Evolutionary conservation across 2,888 invertebrate genomes (phyloP), one percentile per base, ranked within the genome.

Genomic region (Drosophila incognita): DNA sequence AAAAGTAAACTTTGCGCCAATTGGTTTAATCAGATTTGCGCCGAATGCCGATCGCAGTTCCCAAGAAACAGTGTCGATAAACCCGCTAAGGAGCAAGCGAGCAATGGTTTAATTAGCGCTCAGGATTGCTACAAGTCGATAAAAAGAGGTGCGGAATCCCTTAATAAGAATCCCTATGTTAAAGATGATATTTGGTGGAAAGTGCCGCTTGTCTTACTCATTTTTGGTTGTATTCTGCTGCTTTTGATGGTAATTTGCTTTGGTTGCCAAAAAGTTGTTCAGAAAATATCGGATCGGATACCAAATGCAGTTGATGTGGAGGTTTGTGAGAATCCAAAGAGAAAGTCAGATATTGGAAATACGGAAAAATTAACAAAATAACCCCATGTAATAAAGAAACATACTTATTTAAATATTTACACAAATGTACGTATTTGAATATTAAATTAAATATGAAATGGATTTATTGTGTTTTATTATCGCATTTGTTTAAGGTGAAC

Each of bases 81-180:
- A 31, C 38, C 1, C 11, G 8, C n/a, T 57, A 1, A 21, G 54
- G 0, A 46, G 29, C 0, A 36, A 33, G 6, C 15, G 0, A 4
- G 8, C 2, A 24, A 24, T 8, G 46, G 46, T 0, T 24, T 79
- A 15, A 81, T 83, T n/a, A 83, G 64, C 11, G 65, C 81, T 1
- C 69, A 73, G n/a, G 87, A 83, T 29, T 83, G 83, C n/a, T 86
- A 81, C 27, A 42, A n/a, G 8, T 46, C 74, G 0, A 86, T 83
- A 11, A 88, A 53, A 15, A 56, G 67, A 35, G 72, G 56, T 35
- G 18, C 27, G 6, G 36, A 31, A 10, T 11, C 46, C 0, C 2
- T 36, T 4, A 10, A 24, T 1, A 7, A 2, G 0, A 36, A 49
- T 4, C 13, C 10, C 46, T 40, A 40, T 11, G 8, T 24, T 4